These are phyloP conservation scores for Goniozus legneri DNA, from an alignment of 1,140 invertebrate species.

Conservation along the genomic window DNA sequence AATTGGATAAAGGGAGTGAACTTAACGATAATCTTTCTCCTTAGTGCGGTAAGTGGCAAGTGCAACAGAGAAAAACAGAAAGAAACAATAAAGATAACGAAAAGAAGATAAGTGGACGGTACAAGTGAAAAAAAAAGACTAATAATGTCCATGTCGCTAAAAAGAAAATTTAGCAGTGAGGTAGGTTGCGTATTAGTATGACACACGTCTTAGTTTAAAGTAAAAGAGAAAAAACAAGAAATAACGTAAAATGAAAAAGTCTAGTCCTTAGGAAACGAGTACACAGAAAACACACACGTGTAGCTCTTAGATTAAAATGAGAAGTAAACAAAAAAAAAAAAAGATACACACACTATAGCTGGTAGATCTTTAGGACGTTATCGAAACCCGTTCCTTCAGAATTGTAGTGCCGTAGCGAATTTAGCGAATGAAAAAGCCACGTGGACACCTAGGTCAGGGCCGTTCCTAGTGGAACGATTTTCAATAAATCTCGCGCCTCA, in stretches of 20 bases:
- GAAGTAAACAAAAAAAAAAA: no score
- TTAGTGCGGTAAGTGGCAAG: slow-evolving; percentile 17
- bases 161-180: slow-evolving; percentile 28
- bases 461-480: no score
- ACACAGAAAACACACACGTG: slow-evolving; percentile 16
- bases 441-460: no score
- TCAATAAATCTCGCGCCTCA: no score
- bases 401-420: slow-evolving; percentile 22
- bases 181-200: slow-evolving; percentile 30
- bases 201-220: no score
- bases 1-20: slow-evolving; percentile 8
- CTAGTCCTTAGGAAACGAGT: slow-evolving; percentile 21
- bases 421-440: no score
- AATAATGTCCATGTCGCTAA: slow-evolving; percentile 42
- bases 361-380: slow-evolving; percentile 26
- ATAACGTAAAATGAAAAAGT: no score
- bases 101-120: no score
- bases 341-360: no score
- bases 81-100: no score
- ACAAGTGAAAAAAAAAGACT: slow-evolving; percentile 17
- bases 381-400: slow-evolving; percentile 30
- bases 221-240: no score
- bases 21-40: slow-evolving; percentile 20
- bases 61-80: background rate
- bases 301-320: slow-evolving; percentile 23